Conservation (phyloP, 2,888 invertebrate genomes). For the Drosophila longiperda region DNA sequence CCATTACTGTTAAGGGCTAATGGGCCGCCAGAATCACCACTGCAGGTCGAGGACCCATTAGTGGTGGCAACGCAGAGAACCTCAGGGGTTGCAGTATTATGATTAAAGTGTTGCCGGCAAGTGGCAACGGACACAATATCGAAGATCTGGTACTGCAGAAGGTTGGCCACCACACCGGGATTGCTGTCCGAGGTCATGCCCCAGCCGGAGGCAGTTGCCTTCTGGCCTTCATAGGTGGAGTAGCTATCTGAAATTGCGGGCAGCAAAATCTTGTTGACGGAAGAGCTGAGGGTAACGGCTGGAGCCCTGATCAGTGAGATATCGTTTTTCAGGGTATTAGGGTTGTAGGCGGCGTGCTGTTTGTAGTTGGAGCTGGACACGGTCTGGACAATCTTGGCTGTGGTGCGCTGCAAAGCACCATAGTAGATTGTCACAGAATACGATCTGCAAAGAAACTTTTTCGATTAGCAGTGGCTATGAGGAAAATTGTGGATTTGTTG, state of each 20-base stretch:
- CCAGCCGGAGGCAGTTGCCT: slow-evolving; percentile 85
- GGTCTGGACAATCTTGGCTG: slow-evolving; percentile 62
- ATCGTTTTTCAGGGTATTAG: slow-evolving; percentile 66
- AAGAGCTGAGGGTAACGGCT: slow-evolving; percentile 34
- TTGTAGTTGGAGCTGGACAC: slow-evolving; percentile 66
- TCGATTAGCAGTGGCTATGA: not conserved
- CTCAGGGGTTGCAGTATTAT: slow-evolving; percentile 21
- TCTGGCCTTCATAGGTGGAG: slow-evolving; percentile 76
- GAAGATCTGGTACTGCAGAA: slow-evolving; percentile 79
- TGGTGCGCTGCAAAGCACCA: slow-evolving; percentile 74
- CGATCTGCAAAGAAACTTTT: slow-evolving; percentile 55
- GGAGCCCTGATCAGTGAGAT: slow-evolving; percentile 76
- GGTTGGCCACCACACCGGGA: slow-evolving; percentile 60
- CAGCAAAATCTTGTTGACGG: slow-evolving; percentile 54
- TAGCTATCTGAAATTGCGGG: slow-evolving; percentile 61
- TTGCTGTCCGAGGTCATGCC: slow-evolving; percentile 79
- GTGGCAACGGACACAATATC: slow-evolving; percentile 72
- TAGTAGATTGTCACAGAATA: slow-evolving; percentile 59
- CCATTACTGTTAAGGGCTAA: slow-evolving; percentile 50
- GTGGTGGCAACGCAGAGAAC: slow-evolving; percentile 75
- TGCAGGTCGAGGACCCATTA: slow-evolving; percentile 69
- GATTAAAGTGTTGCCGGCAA: slow-evolving; percentile 74
- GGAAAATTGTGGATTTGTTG: not conserved
- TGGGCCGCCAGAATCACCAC: slow-evolving; percentile 83
- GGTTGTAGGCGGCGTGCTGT: slow-evolving; percentile 83